Evolutionary conservation across 1,140 invertebrate species (phyloP), one percentile per base, ranked within the genome.

Genomic region (Melitaea cinxia): DNA sequence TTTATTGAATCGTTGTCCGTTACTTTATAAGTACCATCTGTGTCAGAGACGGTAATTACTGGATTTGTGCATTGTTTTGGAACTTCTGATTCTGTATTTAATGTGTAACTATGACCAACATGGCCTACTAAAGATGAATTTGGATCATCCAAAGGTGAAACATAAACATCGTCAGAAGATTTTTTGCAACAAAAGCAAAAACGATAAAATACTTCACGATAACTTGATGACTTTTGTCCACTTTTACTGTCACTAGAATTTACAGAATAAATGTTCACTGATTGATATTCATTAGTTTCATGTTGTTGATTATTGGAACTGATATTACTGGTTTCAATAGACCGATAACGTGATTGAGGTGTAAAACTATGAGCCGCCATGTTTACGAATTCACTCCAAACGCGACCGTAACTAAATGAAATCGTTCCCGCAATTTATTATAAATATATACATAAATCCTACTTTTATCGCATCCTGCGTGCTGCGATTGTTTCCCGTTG

Each of bases 401-500:
- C 54, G 15, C 14, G 28, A 64, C 61, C 49, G 24, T 30, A 58
- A 64, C 49, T 57, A 47, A 68, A 73, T 73, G 5, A 52, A 75
- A 39, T 67, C 28, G 73, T 75, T 55, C 33, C 37, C 35, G 28
- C 9, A 78, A 70, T 64, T 73, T 72, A n/a, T n/a, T n/a, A 75
- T 70, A 76, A 61, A 73, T 52, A n/a, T n/a, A n/a, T n/a, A n/a
- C 72, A 74, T 60, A 85, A 88, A 85, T 85, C 77, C 78, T 64
- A 67, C 69, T 78, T 75, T 85, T 83, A 87, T 89, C 82, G 65
- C 81, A 74, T 88, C 81, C 82, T 80, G 76, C 70, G 26, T 57
- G 65, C 61, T 70, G 73, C 24, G 73, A 67, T 73, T 76, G 78
- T 86, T 89, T 89, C 86, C 86, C 86, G 86, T 82, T 78, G 66